Conservation (phyloP, 2,797 vertebrate genomes). For the Leuciscus waleckii region DNA sequence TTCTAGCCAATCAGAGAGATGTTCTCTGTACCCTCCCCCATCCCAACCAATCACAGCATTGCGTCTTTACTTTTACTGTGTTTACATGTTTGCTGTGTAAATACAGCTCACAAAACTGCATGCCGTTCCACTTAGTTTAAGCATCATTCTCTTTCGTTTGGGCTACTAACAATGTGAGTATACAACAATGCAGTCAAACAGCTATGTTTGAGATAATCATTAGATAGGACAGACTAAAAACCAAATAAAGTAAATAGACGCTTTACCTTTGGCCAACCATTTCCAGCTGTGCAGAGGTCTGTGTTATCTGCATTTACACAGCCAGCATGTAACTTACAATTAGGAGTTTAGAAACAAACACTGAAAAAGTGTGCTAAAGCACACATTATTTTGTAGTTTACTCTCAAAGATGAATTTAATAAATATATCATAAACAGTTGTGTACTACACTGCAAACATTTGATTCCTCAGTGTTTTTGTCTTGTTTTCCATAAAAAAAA, state of each 20-base stretch:
- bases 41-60: background rate
- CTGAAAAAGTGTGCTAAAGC: background rate
- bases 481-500: background rate
- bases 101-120: constrained; percentile 2
- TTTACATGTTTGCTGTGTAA: constrained; percentile 30
- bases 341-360: constrained; percentile 5
- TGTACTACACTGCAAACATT: background rate
- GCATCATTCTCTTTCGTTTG: constrained; percentile 8
- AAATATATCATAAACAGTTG: background rate
- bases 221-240: constrained; percentile 16
- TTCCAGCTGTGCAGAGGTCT: constrained; percentile 12
- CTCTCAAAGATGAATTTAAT: background rate
- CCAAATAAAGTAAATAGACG: constrained; percentile 31
- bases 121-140: background rate
- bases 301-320: constrained; percentile 26
- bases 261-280: constrained; percentile 31
- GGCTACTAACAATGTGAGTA: background rate
- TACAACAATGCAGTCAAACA: background rate
- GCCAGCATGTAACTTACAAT: background rate
- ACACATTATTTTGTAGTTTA: background rate
- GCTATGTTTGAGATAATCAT: constrained; percentile 30
- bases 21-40: background rate
- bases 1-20: background rate
- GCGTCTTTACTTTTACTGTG: constrained; percentile 15
- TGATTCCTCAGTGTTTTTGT: background rate